Evolutionary conservation across 2,888 invertebrate genomes (phyloP), one percentile per base, ranked within the genome.

Genomic region (Metallyticus violacea): DNA sequence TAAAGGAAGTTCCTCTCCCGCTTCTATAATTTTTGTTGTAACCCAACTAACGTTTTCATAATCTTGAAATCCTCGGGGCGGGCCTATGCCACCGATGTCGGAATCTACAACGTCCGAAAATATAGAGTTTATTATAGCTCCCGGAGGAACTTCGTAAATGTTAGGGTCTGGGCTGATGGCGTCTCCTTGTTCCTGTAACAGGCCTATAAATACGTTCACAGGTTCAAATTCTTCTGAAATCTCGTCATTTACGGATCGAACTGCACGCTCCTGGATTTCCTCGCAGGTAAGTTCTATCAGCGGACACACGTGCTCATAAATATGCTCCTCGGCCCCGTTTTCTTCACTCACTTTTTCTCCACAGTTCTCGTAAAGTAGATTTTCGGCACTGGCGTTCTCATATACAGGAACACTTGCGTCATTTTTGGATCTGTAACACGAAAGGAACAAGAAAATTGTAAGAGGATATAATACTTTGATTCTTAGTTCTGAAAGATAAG

Each of bases 111-210:
- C 26, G 85, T 15, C 79, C 26, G 26, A 30, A 80, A 81, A 25
- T 26, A 40, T 76, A 30, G 28, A n/a, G 26, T 30, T 81, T 7
- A 25, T 29, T 7, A 88, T 87, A 79, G 88, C 87, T 29, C 88
- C 87, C 62, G 87, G 86, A 77, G 89, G 89, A 9, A 89, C 88
- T 79, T 89, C 88, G 81, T 89, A 89, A 79, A 89, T 89, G 85
- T 88, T 85, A 7, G 81, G 81, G 79, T 88, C 88, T 5, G 88
- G 88, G 81, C 88, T 87, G 81, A 87, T 87, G 22, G 87, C 85
- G 15, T 85, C 81, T 9, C 29, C 81, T 28, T 85, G 83, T 15
- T 83, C 81, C 6, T 85, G 83, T 25, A 88, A 77, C 27, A 88
- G 77, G 29, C 86, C 85, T 30, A 88, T 80, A 79, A 88, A 88